These are phyloP conservation scores for Hylyphantes graminicola DNA, from an alignment of 1,140 invertebrate species.

Conservation along the genomic window DNA sequence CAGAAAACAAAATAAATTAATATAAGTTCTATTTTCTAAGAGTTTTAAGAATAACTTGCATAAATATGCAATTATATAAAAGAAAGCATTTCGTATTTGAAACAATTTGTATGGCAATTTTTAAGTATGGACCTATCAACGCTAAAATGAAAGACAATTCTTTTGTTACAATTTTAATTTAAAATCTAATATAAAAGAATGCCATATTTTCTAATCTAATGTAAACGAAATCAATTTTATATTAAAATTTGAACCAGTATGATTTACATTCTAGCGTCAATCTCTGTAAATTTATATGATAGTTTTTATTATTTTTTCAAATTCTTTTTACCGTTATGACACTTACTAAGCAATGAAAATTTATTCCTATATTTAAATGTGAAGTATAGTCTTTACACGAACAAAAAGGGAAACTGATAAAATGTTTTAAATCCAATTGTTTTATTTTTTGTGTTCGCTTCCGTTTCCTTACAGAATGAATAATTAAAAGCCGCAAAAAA, in stretches of 20 bases:
- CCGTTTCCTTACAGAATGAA: conserved; percentile 43
- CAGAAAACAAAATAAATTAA: neutral
- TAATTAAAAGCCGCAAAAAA: conserved; percentile 51
- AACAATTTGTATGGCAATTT: neutral
- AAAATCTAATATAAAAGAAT: neutral
- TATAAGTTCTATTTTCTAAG: too few species aligned
- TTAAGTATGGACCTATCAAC: neutral
- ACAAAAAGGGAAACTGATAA: conserved; percentile 49
- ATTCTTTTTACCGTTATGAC: conserved; percentile 21
- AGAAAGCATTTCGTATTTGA: too few species aligned
- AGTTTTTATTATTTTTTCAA: neutral
- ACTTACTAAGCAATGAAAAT: conserved; percentile 32
- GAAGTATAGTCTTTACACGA: conserved; percentile 31
- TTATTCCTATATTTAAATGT: conserved; percentile 49
- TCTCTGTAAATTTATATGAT: conserved; percentile 2
- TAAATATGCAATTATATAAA: too few species aligned
- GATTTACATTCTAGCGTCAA: neutral
- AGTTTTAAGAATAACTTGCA: neutral
- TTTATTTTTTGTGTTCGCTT: conserved; percentile 23
- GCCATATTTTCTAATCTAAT: neutral
- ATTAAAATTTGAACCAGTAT: conserved; percentile 11
- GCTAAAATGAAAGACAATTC: neutral
- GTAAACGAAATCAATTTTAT: neutral
- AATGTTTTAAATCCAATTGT: conserved; percentile 57
- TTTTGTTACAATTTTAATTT: neutral